phyloP scores from a whole-genome alignment of 2,888 invertebrate genomes.

The Acrobasis repandana region DNA sequence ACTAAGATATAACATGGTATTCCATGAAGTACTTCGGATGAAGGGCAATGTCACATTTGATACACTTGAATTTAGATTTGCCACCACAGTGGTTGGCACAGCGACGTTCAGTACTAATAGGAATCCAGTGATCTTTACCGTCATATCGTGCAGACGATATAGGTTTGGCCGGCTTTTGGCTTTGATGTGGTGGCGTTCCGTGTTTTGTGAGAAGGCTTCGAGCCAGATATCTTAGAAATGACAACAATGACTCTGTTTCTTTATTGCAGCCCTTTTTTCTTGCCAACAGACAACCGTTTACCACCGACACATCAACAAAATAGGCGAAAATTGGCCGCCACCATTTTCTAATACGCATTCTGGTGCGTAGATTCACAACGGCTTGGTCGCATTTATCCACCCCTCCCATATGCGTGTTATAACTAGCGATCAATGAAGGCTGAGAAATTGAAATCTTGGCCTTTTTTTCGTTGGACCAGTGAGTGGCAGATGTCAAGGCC shows the following conservation, averaged over 20 bases:
- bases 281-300: neutral
- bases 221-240: neutral
- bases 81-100: neutral
- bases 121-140: neutral
- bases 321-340: neutral
- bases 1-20: neutral
- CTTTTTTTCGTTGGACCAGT: slow-evolving; percentile 2
- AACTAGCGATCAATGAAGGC: neutral
- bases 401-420: neutral
- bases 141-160: neutral
- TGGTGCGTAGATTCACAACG: neutral
- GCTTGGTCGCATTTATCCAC: neutral
- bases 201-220: neutral
- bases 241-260: neutral
- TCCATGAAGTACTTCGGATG: slow-evolving; percentile 1
- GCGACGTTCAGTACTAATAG: neutral
- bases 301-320: neutral
- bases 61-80: neutral
- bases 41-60: neutral
- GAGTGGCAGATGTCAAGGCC: neutral
- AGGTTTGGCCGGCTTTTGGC: neutral
- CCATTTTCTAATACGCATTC: neutral
- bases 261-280: neutral
- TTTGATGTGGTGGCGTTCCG: neutral
- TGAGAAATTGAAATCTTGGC: neutral